Evolutionary conservation across 2,888 invertebrate genomes (phyloP).

Genomic region (Melikaiella ostensackeni): DNA sequence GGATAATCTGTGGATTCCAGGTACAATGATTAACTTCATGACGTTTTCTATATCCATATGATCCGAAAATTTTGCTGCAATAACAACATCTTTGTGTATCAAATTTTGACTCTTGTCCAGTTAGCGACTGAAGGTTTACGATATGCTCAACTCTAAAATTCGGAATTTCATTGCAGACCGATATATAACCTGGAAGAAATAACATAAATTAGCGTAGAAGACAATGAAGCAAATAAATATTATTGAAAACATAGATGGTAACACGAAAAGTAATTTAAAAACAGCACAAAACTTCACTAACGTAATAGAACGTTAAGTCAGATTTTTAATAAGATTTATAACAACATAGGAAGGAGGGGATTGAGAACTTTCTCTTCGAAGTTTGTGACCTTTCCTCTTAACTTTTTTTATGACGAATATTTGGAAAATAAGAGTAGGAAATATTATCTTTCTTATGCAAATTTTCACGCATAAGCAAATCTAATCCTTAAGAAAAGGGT

Average conservation of each 20-base stretch:
- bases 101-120: neutral
- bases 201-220: neutral
- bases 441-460: no score
- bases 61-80: neutral
- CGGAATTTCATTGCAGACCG: neutral
- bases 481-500: no score
- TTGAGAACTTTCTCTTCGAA: no score
- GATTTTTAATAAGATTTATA: no score
- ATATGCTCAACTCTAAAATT: neutral
- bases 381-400: no score
- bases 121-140: neutral
- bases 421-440: no score
- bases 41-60: neutral
- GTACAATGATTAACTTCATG: neutral
- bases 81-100: neutral
- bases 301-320: no score
- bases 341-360: no score
- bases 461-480: no score
- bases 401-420: no score
- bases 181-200: neutral
- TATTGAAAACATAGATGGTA: neutral
- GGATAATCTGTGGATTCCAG: neutral
- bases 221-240: neutral
- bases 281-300: no score
- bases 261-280: neutral